Evolutionary conservation across 2,113 vertebrate species (phyloP).

Genomic region (Oreochromis aureus): DNA sequence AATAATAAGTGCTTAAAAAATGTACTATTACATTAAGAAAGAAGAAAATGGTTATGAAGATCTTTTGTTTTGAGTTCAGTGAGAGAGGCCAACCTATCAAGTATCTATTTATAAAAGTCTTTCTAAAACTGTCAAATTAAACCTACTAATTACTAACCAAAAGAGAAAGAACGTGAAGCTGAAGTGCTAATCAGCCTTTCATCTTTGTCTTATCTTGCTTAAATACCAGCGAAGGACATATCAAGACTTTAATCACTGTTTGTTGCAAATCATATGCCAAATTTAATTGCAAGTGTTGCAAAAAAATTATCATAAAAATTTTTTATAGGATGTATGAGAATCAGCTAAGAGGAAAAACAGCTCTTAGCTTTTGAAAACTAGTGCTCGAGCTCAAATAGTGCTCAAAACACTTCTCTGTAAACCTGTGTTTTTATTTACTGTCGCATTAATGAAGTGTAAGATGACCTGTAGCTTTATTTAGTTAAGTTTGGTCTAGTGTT

Average conservation of each 20-base stretch:
- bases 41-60: neutral
- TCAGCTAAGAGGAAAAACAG: neutral
- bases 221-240: neutral
- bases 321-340: neutral
- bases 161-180: neutral
- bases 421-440: neutral
- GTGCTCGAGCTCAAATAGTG: neutral
- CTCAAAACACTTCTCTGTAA: neutral
- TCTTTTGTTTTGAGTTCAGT: neutral
- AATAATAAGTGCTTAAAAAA: neutral
- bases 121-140: neutral
- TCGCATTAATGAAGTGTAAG: neutral
- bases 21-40: neutral
- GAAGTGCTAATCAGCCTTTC: neutral
- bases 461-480: neutral
- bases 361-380: neutral
- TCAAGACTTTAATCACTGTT: neutral
- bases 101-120: neutral
- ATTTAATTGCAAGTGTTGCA: neutral
- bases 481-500: neutral
- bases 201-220: neutral
- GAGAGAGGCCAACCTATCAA: neutral
- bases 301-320: neutral
- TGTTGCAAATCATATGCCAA: neutral
- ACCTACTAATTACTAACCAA: neutral